Conservation (phyloP, 2,797 vertebrate genomes). For the Leucoraja ocellata region DNA sequence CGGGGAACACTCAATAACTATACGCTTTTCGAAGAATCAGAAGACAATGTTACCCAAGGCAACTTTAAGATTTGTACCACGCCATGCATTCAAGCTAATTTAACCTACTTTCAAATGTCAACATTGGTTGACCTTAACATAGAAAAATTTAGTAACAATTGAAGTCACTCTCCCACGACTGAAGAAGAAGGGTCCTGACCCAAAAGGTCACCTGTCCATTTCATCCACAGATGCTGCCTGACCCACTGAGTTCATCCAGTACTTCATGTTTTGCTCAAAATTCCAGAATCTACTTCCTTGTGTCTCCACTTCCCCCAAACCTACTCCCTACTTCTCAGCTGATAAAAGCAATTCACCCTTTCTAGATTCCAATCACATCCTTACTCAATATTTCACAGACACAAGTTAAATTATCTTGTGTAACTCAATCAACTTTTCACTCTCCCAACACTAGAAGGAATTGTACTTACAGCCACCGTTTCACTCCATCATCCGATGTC, state of each 20-base stretch:
- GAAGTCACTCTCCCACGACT: neutral
- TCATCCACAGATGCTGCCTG: no score
- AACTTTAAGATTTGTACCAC: neutral
- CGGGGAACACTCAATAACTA: neutral
- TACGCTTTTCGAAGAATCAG: neutral
- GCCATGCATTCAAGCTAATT: neutral
- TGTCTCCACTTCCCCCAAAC: neutral
- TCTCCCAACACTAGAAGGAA: neutral
- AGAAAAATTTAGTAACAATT: neutral
- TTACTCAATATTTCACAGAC: neutral
- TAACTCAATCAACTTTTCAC: neutral
- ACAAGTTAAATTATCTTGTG: neutral
- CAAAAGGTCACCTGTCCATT: no score
- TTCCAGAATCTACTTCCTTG: no score
- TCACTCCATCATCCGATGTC: no score
- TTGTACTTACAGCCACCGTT: no score
- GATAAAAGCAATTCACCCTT: neutral
- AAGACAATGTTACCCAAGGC: neutral
- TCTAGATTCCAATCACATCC: neutral
- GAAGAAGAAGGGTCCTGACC: no score
- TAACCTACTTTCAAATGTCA: neutral
- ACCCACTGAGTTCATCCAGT: no score
- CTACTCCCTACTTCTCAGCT: neutral
- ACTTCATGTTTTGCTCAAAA: no score
- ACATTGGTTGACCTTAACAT: neutral